phyloP scores from a whole-genome alignment of 2,888 invertebrate genomes.

The Drosophila merina region DNA sequence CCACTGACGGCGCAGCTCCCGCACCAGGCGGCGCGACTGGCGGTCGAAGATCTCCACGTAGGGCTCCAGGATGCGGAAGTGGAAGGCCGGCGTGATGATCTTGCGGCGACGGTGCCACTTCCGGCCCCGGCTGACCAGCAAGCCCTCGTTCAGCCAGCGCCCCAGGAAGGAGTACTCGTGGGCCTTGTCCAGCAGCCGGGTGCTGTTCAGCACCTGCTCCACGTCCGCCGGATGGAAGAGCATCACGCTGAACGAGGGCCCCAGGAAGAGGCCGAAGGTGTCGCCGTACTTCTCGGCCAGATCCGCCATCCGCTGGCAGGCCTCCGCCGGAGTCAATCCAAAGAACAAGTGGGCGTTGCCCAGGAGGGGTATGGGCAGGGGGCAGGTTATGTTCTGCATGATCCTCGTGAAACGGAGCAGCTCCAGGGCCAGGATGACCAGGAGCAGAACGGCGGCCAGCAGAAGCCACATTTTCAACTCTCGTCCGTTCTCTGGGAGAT shows the following conservation, averaged over 20 bases:
- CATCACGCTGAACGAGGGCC: conserved; percentile 53
- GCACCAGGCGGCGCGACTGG: conserved; percentile 85
- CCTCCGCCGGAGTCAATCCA: conserved; percentile 48
- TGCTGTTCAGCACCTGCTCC: conserved; percentile 52
- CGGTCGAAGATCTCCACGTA: conserved; percentile 88
- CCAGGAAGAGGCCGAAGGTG: conserved; percentile 58
- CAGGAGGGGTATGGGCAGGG: conserved; percentile 84
- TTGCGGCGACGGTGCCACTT: conserved; percentile 89
- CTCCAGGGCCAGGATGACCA: conserved; percentile 32
- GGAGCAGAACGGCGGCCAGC: conserved; percentile 3
- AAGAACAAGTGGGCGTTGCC: conserved; percentile 83
- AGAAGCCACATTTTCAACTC: conserved; percentile 17
- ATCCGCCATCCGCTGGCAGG: conserved; percentile 28
- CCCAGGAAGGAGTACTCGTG: conserved; percentile 53
- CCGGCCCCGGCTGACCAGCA: conserved; percentile 59
- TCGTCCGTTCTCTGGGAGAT: not conserved
- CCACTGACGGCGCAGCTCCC: conserved; percentile 54
- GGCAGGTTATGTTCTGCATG: conserved; percentile 56
- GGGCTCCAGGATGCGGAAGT: conserved; percentile 89
- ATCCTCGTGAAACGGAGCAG: conserved; percentile 39
- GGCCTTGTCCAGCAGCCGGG: conserved; percentile 55
- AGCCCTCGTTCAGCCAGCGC: conserved; percentile 71
- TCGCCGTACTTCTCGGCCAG: conserved; percentile 42
- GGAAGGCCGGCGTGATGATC: conserved; percentile 90
- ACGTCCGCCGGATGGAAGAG: conserved; percentile 58